Percentiles rank a stretch among this genome's conserved stretches.
Evolutionary conservation across 2,888 invertebrate genomes (phyloP).

Genomic region (Apotomis capreana): DNA sequence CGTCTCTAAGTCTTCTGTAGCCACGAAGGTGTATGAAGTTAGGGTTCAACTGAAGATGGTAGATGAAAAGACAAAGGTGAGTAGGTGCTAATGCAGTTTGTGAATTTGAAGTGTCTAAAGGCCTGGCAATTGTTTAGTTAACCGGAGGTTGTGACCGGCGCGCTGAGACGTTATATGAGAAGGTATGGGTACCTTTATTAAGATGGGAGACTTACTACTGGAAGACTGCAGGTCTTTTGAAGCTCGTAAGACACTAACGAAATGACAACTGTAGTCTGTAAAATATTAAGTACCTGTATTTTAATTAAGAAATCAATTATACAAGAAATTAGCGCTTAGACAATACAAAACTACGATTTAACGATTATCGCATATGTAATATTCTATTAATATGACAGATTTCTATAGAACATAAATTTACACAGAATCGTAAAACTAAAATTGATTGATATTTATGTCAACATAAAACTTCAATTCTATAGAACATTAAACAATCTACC

Average conservation of each 20-base stretch:
- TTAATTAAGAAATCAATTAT: too few relatives aligned
- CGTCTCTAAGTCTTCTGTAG: neutral
- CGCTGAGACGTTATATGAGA: neutral
- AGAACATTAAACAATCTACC: constrained; percentile 11
- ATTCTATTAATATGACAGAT: neutral
- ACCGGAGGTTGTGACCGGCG: constrained; percentile 24
- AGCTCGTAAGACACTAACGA: too few relatives aligned
- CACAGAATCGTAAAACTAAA: neutral
- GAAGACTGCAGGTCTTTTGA: too few relatives aligned
- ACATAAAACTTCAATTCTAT: constrained; percentile 22
- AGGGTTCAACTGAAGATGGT: constrained; percentile 12
- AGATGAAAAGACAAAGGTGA: constrained; percentile 25
- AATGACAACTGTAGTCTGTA: too few relatives aligned
- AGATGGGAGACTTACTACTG: neutral
- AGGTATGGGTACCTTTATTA: neutral
- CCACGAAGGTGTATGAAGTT: neutral
- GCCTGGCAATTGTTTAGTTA: constrained; percentile 36
- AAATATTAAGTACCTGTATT: too few relatives aligned
- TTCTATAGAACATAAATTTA: neutral
- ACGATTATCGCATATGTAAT: too few relatives aligned
- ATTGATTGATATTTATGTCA: neutral
- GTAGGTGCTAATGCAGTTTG: constrained; percentile 39
- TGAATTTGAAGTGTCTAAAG: constrained; percentile 32
- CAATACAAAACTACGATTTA: too few relatives aligned
- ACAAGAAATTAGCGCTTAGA: too few relatives aligned